These are phyloP conservation scores for Zaprionus davidi DNA, from an alignment of 1,140 invertebrate species.

Conservation along the genomic window DNA sequence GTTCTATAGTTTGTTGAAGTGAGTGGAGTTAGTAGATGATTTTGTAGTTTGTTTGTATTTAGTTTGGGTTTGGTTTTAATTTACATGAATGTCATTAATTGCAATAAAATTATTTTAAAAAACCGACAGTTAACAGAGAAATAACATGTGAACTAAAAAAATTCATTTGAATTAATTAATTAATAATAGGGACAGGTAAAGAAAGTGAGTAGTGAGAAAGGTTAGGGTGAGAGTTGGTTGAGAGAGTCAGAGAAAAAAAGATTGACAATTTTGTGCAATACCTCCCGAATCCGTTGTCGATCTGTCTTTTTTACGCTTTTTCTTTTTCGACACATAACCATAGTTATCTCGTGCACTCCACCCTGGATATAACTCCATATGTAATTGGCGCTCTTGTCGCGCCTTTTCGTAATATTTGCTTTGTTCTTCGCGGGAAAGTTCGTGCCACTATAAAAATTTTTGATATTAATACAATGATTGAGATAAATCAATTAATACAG, in stretches of 20 bases:
- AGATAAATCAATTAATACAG: slow-evolving; percentile 45
- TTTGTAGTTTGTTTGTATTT: slow-evolving; percentile 31
- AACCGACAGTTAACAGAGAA: slow-evolving; percentile 47
- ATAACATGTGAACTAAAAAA: slow-evolving; percentile 40
- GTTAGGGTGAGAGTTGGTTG: background rate
- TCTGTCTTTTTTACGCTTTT: slow-evolving; percentile 99
- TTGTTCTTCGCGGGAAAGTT: slow-evolving; percentile 98
- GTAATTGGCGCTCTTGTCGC: slow-evolving; percentile 98
- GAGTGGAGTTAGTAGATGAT: slow-evolving; percentile 58
- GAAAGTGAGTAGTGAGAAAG: background rate
- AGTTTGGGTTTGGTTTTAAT: slow-evolving; percentile 28
- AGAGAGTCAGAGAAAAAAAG: slow-evolving; percentile 8
- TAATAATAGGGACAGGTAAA: background rate
- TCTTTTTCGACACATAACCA: slow-evolving; percentile 99
- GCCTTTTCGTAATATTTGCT: slow-evolving; percentile 99
- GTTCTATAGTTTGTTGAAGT: slow-evolving; percentile 18
- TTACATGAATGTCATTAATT: slow-evolving; percentile 18
- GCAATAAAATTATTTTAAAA: slow-evolving; percentile 17
- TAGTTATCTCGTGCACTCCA: slow-evolving; percentile 99
- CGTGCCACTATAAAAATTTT: slow-evolving; percentile 95
- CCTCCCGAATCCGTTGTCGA: slow-evolving; percentile 96
- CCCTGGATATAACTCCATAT: slow-evolving; percentile 99
- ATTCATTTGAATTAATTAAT: slow-evolving; percentile 57
- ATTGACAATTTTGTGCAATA: slow-evolving; percentile 87
- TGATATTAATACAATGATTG: slow-evolving; percentile 51